These are phyloP conservation scores for Panagrolaimus sp. DNA, from an alignment of 1,140 invertebrate genomes.

Conservation along the genomic window DNA sequence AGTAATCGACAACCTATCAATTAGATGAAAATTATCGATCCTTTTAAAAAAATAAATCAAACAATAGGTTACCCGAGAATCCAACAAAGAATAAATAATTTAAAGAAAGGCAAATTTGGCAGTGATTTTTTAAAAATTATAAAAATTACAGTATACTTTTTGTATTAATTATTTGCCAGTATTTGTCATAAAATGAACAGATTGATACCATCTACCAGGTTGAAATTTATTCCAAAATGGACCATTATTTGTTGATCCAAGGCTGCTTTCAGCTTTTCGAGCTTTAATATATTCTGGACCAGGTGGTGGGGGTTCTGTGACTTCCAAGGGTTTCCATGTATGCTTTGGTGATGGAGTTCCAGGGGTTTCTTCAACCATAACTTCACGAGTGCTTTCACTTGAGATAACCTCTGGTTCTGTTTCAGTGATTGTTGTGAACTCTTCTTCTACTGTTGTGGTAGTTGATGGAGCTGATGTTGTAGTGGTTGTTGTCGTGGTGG, in stretches of 20 bases:
- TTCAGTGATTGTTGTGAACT: neutral
- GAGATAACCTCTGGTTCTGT: neutral
- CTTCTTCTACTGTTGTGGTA: neutral
- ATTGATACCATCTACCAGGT: conserved; percentile 48
- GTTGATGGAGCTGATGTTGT: conserved; percentile 1
- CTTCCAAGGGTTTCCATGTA: conserved; percentile 39
- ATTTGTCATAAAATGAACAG: conserved; percentile 26
- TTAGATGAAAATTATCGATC: too few species aligned
- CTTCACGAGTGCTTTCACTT: conserved; percentile 2
- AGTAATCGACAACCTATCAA: too few species aligned
- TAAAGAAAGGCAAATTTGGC: too few species aligned
- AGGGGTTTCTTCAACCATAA: neutral
- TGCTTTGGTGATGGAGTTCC: conserved; percentile 22
- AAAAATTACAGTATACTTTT: too few species aligned
- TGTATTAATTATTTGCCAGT: conserved; percentile 17
- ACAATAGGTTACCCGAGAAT: too few species aligned
- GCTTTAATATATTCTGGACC: conserved; percentile 23
- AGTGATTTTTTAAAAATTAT: too few species aligned
- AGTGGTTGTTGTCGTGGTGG: neutral
- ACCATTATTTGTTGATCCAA: conserved; percentile 2
- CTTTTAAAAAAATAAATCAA: too few species aligned
- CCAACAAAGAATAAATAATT: too few species aligned
- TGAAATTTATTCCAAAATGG: conserved; percentile 49
- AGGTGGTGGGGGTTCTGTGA: conserved; percentile 25
- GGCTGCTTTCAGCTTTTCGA: conserved; percentile 22